Evolutionary conservation across 1,140 invertebrate species (phyloP), one percentile per base, ranked within the genome.

Genomic region (Contarinia nasturtii): DNA sequence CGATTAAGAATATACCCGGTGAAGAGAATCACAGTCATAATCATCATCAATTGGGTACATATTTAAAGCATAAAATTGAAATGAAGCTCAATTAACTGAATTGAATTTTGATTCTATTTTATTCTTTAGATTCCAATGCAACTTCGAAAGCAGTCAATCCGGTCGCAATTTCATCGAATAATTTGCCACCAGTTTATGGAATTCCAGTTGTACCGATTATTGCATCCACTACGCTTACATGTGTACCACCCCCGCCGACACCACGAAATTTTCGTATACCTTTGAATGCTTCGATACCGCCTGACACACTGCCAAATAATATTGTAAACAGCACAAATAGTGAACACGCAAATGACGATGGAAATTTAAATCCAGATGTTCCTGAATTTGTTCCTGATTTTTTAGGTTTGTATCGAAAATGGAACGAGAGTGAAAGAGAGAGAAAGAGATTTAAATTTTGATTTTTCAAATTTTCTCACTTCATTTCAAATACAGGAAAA

Each of bases 351-450:
- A 77, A 80, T 17, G 72, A 69, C 27, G 27, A 27, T 27, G 27
- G 27, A 27, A 27, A 27, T 51, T 67, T 91, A 38, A 88, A 90
- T 68, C 83, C 83, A 5, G 76, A 89, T 65, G 85, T 89, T 17
- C 81, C 85, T 14, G 84, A 87, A 66, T 89, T 89, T 63, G 67
- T 89, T 48, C 85, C 86, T 2, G 41, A 48, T 33, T 36, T 21
- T 17, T 27, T 27, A 27, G 27, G 27, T 27, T 27, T 5, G 33
- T 18, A 15, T 33, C 44, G 21, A 46, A 46, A 46, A 34, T 33
- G 15, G 17, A 46, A 19, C n/a, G n/a, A n/a, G n/a, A n/a, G n/a
- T n/a, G n/a, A n/a, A n/a, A n/a, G n/a, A n/a, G n/a, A n/a, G n/a
- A n/a, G n/a, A n/a, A n/a, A n/a, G n/a, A 27, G 27, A 10, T 27